Percentiles rank a stretch among this genome's conserved stretches.
phyloP scores from a whole-genome alignment of 2,888 invertebrate species.

The Schizotus pectinicornis region DNA sequence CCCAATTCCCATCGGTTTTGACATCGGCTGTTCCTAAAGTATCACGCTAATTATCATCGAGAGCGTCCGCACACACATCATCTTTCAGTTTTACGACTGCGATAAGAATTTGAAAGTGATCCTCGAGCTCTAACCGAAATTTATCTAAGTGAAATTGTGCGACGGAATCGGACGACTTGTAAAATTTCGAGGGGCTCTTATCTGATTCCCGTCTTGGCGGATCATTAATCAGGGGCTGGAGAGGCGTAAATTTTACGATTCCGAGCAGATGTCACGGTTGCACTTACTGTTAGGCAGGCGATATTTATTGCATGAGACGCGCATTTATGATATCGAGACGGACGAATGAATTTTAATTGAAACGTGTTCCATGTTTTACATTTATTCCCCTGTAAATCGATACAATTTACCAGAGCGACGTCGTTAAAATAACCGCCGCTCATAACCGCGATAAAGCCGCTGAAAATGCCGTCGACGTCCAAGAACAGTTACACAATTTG shows the following conservation, averaged over 20 bases:
- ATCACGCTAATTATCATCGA: constrained; percentile 6
- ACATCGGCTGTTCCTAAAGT: neutral
- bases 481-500: too few relatives aligned
- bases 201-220: neutral
- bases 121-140: constrained; percentile 1
- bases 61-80: constrained; percentile 6
- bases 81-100: constrained; percentile 1
- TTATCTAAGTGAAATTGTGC: constrained; percentile 6
- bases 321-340: constrained; percentile 15
- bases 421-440: constrained; percentile 10
- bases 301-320: constrained; percentile 15
- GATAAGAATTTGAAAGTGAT: constrained; percentile 14
- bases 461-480: too few relatives aligned
- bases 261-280: constrained; percentile 13
- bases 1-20: constrained; percentile 11
- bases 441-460: constrained; percentile 1
- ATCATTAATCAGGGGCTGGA: neutral
- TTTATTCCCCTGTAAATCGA: constrained; percentile 18
- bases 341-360: constrained; percentile 23
- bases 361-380: constrained; percentile 19
- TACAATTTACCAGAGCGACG: constrained; percentile 14
- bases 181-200: constrained; percentile 8
- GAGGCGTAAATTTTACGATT: neutral
- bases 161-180: constrained; percentile 4
- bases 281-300: constrained; percentile 9